These are phyloP conservation scores for Listronotus oregonensis DNA, from an alignment of 1,140 invertebrate species.

Conservation along the genomic window DNA sequence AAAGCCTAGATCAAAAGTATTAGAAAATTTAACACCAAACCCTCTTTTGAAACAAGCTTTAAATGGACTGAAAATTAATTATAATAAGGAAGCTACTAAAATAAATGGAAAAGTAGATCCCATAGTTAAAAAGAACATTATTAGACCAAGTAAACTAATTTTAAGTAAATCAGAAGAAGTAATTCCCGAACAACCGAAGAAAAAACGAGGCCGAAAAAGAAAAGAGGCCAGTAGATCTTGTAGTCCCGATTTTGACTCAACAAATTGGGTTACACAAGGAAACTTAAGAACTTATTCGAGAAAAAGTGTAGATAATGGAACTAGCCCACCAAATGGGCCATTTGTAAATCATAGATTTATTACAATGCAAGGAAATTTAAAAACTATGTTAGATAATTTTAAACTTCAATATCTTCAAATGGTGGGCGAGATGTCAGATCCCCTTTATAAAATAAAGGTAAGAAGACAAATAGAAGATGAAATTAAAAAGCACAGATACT, in stretches of 20 bases:
- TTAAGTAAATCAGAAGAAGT: conserved; percentile 7
- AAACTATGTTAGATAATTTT: conserved; percentile 26
- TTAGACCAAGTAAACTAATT: conserved; percentile 25
- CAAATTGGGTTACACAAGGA: conserved; percentile 10
- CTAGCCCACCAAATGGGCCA: background rate
- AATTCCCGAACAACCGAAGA: conserved; percentile 15
- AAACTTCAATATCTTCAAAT: conserved; percentile 28
- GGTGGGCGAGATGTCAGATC: conserved; percentile 29
- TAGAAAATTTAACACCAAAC: background rate
- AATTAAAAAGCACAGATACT: conserved; percentile 15
- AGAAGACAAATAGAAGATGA: conserved; percentile 19
- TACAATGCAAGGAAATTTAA: conserved; percentile 11
- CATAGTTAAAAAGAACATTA: conserved; percentile 7
- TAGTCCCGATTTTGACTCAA: conserved; percentile 16
- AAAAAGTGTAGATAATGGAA: background rate
- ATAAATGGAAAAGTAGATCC: background rate
- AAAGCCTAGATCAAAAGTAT: background rate
- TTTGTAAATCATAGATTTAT: conserved; percentile 1
- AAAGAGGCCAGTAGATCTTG: conserved; percentile 4
- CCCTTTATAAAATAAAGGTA: conserved; percentile 22
- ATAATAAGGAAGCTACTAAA: background rate
- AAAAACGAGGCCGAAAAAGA: conserved; percentile 15
- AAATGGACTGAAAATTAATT: background rate
- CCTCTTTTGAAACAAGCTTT: background rate
- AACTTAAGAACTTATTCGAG: conserved; percentile 3